These are phyloP conservation scores for Limnephilus auricula DNA, from an alignment of 2,888 invertebrate species.

Conservation along the genomic window DNA sequence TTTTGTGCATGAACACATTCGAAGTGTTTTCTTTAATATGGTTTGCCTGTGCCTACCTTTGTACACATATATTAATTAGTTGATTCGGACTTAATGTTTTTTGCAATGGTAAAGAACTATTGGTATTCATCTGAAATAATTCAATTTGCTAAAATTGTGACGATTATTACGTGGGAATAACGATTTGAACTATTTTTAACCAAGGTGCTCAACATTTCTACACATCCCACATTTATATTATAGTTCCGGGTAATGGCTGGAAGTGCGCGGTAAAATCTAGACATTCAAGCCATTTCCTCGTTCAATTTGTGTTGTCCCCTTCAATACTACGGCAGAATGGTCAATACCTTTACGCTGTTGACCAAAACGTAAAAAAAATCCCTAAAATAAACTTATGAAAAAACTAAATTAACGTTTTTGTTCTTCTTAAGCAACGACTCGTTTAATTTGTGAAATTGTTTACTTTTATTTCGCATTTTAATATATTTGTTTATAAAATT, in stretches of 20 bases:
- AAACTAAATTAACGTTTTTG: not conserved
- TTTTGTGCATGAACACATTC: too few species aligned
- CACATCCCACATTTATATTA: not conserved
- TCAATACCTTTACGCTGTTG: not conserved
- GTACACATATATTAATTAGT: too few species aligned
- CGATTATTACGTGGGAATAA: too few species aligned
- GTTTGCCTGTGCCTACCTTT: too few species aligned
- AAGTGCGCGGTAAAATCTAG: conserved; percentile 1
- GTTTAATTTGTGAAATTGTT: not conserved
- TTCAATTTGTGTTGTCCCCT: conserved; percentile 8
- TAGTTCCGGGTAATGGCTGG: not conserved
- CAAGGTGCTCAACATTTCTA: not conserved
- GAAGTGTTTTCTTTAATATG: too few species aligned
- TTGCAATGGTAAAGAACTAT: too few species aligned
- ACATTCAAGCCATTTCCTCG: conserved; percentile 13
- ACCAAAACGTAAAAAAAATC: not conserved
- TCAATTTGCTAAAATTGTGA: too few species aligned
- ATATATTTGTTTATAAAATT: not conserved
- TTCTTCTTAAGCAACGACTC: not conserved
- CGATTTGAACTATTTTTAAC: not conserved
- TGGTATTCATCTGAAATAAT: too few species aligned
- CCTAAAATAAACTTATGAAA: not conserved
- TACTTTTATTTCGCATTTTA: not conserved
- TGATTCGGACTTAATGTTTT: too few species aligned
- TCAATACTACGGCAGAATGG: not conserved